Evolutionary conservation across 23 tunicate genomes (phyloP).

Genomic region (Trididemnum miniatum): DNA sequence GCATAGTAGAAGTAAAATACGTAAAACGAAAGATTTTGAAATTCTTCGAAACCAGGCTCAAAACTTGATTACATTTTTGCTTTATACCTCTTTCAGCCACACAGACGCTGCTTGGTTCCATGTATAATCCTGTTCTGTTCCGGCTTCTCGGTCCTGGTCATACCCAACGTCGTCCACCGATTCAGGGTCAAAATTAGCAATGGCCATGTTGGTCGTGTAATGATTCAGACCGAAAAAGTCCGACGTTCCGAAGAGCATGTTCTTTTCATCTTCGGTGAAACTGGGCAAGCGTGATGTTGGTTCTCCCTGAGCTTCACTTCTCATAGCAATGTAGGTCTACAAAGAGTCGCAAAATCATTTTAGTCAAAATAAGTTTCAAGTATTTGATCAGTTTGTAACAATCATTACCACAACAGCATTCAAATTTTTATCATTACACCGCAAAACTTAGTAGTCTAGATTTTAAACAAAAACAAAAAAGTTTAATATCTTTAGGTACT

Average conservation of each 20-base stretch:
- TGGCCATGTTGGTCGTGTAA: slow-evolving; percentile 79
- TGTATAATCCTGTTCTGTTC: slow-evolving; percentile 59
- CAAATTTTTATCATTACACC: no score
- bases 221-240: slow-evolving; percentile 95
- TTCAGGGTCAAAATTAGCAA: slow-evolving; percentile 40
- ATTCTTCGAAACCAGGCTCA: no score
- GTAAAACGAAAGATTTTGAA: no score
- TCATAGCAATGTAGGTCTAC: slow-evolving; percentile 58
- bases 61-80: no score
- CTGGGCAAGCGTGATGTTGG: slow-evolving; percentile 64
- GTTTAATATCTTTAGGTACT: no score
- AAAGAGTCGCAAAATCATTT: no score
- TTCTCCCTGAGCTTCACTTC: slow-evolving; percentile 69
- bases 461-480: no score
- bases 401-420: no score
- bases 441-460: no score
- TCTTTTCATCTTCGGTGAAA: slow-evolving; percentile 70
- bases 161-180: slow-evolving; percentile 29
- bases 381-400: no score
- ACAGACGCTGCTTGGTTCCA: slow-evolving; percentile 86
- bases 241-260: slow-evolving; percentile 47
- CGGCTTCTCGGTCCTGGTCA: slow-evolving; percentile 65
- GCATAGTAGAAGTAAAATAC: no score
- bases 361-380: no score
- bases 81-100: slow-evolving; percentile 85